phyloP scores from a whole-genome alignment of 2,113 vertebrate genomes.

The Zosterops pallidus region DNA sequence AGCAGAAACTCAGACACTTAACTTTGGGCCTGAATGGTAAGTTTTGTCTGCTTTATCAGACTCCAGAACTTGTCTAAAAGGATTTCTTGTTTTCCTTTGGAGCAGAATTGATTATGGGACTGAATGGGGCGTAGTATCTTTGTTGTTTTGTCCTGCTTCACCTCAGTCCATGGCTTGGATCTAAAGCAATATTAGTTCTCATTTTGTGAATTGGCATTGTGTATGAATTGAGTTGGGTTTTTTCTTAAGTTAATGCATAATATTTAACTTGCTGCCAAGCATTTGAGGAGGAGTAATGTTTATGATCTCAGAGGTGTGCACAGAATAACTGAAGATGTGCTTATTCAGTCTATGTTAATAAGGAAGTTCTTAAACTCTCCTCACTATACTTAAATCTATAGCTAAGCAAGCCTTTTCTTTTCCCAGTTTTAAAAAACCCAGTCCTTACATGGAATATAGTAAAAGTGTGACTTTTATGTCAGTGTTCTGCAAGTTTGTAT shows the following conservation, averaged over 20 bases:
- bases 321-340: background rate
- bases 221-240: background rate
- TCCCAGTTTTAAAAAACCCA: background rate
- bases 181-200: background rate
- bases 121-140: background rate
- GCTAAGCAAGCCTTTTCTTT: background rate
- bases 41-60: slow-evolving; percentile 20
- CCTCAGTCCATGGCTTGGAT: background rate
- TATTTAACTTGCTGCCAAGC: background rate
- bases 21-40: slow-evolving; percentile 99
- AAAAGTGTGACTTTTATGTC: background rate
- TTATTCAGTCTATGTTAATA: background rate
- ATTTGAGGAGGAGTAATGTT: background rate
- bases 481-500: background rate
- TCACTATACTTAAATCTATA: background rate
- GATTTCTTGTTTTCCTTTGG: background rate
- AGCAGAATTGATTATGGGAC: background rate
- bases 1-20: slow-evolving; percentile 99
- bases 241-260: background rate
- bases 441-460: rapidly evolving
- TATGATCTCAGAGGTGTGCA: background rate
- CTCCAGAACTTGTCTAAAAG: background rate
- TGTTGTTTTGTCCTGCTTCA: background rate
- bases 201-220: background rate
- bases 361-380: background rate